Conservation (phyloP, 1,140 invertebrate genomes). For the Dufourea novaeangliae region DNA sequence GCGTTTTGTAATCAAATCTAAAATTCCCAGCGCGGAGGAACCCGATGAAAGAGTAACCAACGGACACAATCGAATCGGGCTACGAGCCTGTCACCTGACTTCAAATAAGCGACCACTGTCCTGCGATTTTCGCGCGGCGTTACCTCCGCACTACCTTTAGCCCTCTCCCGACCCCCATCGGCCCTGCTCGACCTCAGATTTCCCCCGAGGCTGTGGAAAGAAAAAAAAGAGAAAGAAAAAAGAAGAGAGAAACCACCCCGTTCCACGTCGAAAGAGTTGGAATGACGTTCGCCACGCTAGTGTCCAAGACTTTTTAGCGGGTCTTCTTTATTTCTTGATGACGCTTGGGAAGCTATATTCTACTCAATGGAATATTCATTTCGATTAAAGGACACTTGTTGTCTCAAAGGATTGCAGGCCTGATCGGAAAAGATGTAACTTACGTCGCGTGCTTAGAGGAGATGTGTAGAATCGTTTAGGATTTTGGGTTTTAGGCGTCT, state of each 20-base stretch:
- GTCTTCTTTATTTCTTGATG: no score
- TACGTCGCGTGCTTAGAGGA: no score
- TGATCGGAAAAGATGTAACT: no score
- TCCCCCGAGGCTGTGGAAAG: slow-evolving; percentile 66
- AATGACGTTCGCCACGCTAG: neutral
- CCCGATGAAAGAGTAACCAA: slow-evolving; percentile 79
- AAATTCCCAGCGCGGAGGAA: slow-evolving; percentile 76
- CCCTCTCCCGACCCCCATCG: slow-evolving; percentile 5
- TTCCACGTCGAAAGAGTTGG: neutral
- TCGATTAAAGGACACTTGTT: no score
- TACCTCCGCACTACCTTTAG: slow-evolving; percentile 8
- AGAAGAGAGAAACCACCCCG: neutral
- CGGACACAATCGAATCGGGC: slow-evolving; percentile 75
- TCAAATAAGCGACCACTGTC: slow-evolving; percentile 73
- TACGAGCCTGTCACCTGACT: slow-evolving; percentile 75
- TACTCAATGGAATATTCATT: no score
- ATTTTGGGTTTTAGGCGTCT: no score
- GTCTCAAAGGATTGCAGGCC: no score
- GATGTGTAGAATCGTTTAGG: no score
- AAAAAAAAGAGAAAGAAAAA: slow-evolving; percentile 4
- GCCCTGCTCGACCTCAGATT: slow-evolving; percentile 66
- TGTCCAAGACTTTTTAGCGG: neutral
- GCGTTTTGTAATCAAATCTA: slow-evolving; percentile 76
- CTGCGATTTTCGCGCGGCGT: slow-evolving; percentile 16
- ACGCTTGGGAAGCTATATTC: no score